phyloP scores from a whole-genome alignment of 2,113 vertebrate species.

The Nansenia antarctica region DNA sequence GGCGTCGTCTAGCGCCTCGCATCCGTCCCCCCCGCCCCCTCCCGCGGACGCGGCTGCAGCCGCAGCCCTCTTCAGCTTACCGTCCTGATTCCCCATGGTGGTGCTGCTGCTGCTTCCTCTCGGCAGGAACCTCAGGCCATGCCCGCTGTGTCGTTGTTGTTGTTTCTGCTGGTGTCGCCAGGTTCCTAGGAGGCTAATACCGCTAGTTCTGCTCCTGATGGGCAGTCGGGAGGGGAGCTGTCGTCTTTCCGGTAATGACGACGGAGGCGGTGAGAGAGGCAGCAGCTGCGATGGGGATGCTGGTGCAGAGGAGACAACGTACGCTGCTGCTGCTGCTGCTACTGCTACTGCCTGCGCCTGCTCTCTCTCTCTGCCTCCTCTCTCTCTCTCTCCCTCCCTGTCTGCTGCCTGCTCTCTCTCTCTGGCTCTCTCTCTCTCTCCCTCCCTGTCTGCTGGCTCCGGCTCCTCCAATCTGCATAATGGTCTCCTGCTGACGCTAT shows the following conservation, averaged over 20 bases:
- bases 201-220: conserved; percentile 15
- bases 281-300: conserved; percentile 59
- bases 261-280: conserved; percentile 30
- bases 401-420: conserved; percentile 56
- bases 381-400: conserved; percentile 11
- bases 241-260: conserved; percentile 62
- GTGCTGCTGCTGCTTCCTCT: conserved; percentile 30
- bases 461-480: conserved; percentile 78
- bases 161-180: conserved; percentile 22
- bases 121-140: conserved; percentile 78
- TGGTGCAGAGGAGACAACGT: conserved; percentile 65
- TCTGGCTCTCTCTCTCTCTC: conserved; percentile 48
- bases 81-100: conserved; percentile 97
- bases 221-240: conserved; percentile 15
- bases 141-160: conserved; percentile 23
- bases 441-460: conserved; percentile 51
- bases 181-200: no score
- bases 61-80: conserved; percentile 84
- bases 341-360: no score
- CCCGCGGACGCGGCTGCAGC: no score
- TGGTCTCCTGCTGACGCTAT: conserved; percentile 68
- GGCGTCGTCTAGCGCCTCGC: conserved; percentile 77
- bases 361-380: neutral
- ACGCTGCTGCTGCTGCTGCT: no score
- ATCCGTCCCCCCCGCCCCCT: conserved; percentile 73